phyloP scores from a whole-genome alignment of 2,113 vertebrate species.

The Megaceryle maxima region DNA sequence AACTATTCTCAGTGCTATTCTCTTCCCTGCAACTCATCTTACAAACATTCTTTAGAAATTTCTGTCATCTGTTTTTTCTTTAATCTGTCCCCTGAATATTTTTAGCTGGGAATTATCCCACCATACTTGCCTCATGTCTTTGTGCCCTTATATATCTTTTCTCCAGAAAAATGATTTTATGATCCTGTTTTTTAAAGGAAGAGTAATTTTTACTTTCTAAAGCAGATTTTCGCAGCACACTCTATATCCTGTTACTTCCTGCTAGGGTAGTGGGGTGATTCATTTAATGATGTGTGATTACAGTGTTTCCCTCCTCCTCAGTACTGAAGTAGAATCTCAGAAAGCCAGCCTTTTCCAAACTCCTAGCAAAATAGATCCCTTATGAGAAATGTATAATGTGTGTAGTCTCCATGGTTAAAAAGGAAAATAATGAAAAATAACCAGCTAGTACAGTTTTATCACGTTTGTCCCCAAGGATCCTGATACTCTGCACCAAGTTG shows the following conservation, averaged over 20 bases:
- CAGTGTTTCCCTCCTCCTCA: constrained; percentile 17
- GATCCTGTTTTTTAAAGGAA: not conserved
- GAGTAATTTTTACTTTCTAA: not conserved
- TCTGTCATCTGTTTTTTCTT: not conserved
- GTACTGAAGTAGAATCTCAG: not conserved
- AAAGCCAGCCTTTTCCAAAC: constrained; percentile 1
- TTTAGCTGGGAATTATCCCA: not conserved
- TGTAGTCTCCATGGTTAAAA: not conserved
- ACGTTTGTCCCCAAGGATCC: not conserved
- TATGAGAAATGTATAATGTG: not conserved
- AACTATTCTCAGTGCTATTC: not conserved
- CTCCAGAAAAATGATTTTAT: not conserved
- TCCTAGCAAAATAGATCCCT: constrained; percentile 1
- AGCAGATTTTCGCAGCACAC: not conserved
- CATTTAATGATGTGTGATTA: constrained; percentile 51
- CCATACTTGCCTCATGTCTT: not conserved
- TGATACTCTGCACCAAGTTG: not conserved
- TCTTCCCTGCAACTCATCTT: not conserved
- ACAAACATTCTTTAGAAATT: not conserved
- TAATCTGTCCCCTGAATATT: not conserved
- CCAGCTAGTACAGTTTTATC: not conserved
- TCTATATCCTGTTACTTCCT: constrained; percentile 27
- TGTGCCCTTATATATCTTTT: not conserved
- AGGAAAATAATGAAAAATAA: not conserved
- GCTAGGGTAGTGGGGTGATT: not conserved